These are phyloP conservation scores for Bombus balteatus DNA, from an alignment of 1,140 invertebrate genomes.

Conservation along the genomic window DNA sequence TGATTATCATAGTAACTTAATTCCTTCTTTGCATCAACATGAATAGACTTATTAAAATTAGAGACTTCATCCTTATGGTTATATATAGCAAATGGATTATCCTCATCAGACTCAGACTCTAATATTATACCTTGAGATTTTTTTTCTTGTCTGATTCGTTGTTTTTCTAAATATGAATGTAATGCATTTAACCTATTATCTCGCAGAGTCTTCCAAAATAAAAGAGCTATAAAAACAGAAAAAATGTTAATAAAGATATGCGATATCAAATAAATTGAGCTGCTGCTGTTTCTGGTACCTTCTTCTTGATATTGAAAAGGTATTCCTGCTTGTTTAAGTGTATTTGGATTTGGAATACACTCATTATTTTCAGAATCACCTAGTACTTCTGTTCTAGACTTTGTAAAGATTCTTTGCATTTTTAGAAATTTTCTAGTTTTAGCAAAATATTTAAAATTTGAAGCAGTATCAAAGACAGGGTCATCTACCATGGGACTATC, in stretches of 20 bases:
- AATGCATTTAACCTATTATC: slow-evolving; percentile 70
- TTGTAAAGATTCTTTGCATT: slow-evolving; percentile 83
- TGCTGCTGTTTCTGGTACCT: slow-evolving; percentile 56
- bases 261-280: neutral
- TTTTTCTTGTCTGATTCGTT: slow-evolving; percentile 71
- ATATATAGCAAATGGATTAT: slow-evolving; percentile 70
- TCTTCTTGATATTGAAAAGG: slow-evolving; percentile 73
- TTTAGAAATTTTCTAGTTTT: slow-evolving; percentile 83
- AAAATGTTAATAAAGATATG: neutral
- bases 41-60: neutral
- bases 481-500: slow-evolving; percentile 76
- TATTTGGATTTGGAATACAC: slow-evolving; percentile 72
- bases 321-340: slow-evolving; percentile 72
- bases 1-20: neutral
- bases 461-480: slow-evolving; percentile 79
- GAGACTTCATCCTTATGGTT: slow-evolving; percentile 56
- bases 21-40: neutral
- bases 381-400: slow-evolving; percentile 73
- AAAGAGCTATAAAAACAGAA: slow-evolving; percentile 65
- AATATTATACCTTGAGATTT: slow-evolving; percentile 69
- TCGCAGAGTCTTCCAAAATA: slow-evolving; percentile 70
- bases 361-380: slow-evolving; percentile 69
- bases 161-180: slow-evolving; percentile 73
- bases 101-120: slow-evolving; percentile 75
- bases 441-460: slow-evolving; percentile 79